phyloP scores from a whole-genome alignment of 2,113 vertebrate genomes.

The Oncorhynchus masou region DNA sequence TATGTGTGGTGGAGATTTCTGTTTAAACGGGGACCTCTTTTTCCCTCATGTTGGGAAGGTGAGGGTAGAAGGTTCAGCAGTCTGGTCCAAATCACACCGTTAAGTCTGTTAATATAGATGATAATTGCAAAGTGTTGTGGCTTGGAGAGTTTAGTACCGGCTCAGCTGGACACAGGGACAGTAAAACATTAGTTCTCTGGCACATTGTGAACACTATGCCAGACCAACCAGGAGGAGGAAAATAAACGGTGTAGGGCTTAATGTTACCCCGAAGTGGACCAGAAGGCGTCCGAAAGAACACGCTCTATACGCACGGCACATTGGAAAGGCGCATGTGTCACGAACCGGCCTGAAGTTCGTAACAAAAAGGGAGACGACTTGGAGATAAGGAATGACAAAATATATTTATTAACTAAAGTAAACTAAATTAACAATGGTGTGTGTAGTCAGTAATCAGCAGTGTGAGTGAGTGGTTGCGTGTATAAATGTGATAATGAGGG shows the following conservation, averaged over 20 bases:
- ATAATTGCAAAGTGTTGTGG: slow-evolving; percentile 66
- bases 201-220: slow-evolving; percentile 22
- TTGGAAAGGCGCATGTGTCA: slow-evolving; percentile 11
- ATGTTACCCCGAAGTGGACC: slow-evolving; percentile 19
- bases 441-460: no score
- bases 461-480: no score
- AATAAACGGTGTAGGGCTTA: slow-evolving; percentile 25
- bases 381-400: no score
- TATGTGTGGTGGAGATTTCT: background rate
- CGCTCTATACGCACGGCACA: slow-evolving; percentile 22
- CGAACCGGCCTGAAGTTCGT: no score
- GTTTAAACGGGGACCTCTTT: background rate
- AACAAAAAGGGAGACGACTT: no score
- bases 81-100: background rate
- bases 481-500: no score
- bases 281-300: slow-evolving; percentile 36
- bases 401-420: no score
- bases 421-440: no score
- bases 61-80: background rate
- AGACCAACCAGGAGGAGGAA: slow-evolving; percentile 26
- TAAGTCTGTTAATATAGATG: slow-evolving; percentile 12
- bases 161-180: slow-evolving; percentile 8
- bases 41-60: background rate
- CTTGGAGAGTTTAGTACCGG: slow-evolving; percentile 40
- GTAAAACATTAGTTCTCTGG: slow-evolving; percentile 1